A percentile compares a stretch with the other conserved stretches of the same genome.
Conservation (phyloP, 1,140 invertebrate genomes). For the Drosophila melanogaster region DNA sequence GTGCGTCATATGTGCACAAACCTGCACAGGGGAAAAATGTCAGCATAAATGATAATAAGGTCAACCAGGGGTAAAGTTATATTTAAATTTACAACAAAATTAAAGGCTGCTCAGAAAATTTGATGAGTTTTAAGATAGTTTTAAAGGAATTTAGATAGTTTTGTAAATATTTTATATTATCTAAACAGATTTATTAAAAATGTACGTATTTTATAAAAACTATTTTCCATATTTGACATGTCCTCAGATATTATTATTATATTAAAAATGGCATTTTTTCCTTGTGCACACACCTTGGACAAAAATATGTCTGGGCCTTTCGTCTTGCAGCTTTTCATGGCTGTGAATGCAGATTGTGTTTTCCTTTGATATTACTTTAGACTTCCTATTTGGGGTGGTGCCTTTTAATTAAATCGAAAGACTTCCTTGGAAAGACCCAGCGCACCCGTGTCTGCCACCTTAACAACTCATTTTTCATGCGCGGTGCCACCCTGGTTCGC, state of each 20-base stretch:
- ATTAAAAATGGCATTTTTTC: neutral
- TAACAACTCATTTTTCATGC: constrained; percentile 49
- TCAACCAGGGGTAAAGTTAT: neutral
- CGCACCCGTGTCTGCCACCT: constrained; percentile 25
- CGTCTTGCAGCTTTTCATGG: constrained; percentile 41
- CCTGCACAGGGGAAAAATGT: constrained; percentile 10
- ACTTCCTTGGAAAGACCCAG: constrained; percentile 22
- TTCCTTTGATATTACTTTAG: constrained; percentile 51
- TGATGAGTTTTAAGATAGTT: too few relatives aligned
- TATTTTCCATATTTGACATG: too few relatives aligned
- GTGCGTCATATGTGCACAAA: constrained; percentile 9
- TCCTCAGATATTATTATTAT: neutral
- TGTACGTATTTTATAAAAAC: too few relatives aligned
- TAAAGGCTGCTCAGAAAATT: neutral
- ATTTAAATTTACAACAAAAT: neutral
- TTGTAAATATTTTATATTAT: too few relatives aligned
- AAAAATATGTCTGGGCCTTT: constrained; percentile 53
- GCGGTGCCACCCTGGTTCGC: constrained; percentile 17
- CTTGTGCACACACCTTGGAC: constrained; percentile 29
- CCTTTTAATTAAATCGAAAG: constrained; percentile 52
- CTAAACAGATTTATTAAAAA: too few relatives aligned
- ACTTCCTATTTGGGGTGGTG: constrained; percentile 17
- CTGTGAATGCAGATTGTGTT: constrained; percentile 40
- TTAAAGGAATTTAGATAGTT: too few relatives aligned
- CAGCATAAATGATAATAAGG: neutral